Evolutionary conservation across 2,113 vertebrate species (phyloP), one percentile per base, ranked within the genome.

Genomic region (Mustela lutreola): DNA sequence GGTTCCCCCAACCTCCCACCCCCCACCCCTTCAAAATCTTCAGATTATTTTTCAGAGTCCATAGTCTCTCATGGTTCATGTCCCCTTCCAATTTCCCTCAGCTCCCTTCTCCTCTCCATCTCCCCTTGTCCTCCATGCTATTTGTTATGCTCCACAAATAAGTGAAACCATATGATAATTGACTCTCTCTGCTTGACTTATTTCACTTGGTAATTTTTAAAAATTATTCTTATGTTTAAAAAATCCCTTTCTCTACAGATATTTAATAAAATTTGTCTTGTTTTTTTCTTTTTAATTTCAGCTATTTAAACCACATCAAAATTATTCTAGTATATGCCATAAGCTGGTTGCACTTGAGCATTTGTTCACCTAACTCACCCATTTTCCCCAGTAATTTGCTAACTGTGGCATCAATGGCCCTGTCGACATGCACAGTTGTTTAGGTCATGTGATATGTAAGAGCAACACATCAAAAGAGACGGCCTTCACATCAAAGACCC

Each of bases 131-230:
- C 42, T 42, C 42, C 42, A 42, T 42, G 42, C 42, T 42, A 42
- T 42, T 42, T 42, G 42, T 42, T 42, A 42, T 42, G 42, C 42
- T 42, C 42, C 42, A 42, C 42, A 42, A 42, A 42, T 42, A 42
- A 42, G 42, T 42, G 42, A 42, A 42, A 42, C 42, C 42, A 5
- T 42, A 42, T 42, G 42, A 42, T 42, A 42, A 42, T 42, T 42
- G 42, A 42, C 42, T 39, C 39, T 39, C 39, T 39, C 39, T 42
- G 42, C 42, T 42, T 42, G 42, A 42, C 42, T 2, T 91, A 39
- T 50, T 65, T 92, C 39, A 14, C 19, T 73, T 56, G 62, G 62
- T 79, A 36, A 89, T 93, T 97, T 89, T 22, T 48, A 65, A 94
- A 94, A 73, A 80, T n/a, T 79, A 65, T 22, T 39, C 16, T 71